Percentiles rank a stretch among this genome's conserved stretches.
phyloP scores from a whole-genome alignment of 2,888 invertebrate species.

The Lycaena phlaeas region DNA sequence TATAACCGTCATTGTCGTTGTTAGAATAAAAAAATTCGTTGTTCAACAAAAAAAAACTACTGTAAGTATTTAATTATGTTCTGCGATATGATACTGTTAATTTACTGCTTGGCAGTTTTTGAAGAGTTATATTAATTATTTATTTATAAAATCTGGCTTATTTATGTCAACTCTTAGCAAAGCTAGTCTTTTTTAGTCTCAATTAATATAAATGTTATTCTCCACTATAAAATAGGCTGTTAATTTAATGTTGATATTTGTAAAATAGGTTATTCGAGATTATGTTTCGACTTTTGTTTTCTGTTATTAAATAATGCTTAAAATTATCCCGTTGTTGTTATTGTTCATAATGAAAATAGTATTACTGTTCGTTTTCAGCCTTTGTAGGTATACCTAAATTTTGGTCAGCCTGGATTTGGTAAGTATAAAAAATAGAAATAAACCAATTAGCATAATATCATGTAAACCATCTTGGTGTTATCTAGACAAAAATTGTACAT shows the following conservation, averaged over 20 bases:
- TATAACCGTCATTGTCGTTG: not conserved
- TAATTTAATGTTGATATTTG: slow-evolving; percentile 4
- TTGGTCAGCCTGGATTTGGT: too few species aligned
- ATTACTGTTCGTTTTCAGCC: too few species aligned
- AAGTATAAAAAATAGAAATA: too few species aligned
- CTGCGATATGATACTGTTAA: not conserved
- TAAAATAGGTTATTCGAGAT: slow-evolving; percentile 1
- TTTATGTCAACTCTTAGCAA: not conserved
- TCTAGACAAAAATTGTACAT: too few species aligned
- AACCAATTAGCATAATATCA: too few species aligned
- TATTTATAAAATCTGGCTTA: not conserved
- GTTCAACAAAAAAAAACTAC: not conserved
- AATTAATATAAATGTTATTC: not conserved
- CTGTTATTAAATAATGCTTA: slow-evolving; percentile 4
- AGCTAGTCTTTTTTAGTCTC: not conserved
- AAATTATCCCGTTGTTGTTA: too few species aligned
- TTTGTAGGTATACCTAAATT: too few species aligned
- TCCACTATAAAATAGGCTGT: not conserved
- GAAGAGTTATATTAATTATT: not conserved
- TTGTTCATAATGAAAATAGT: too few species aligned
- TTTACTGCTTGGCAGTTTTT: not conserved
- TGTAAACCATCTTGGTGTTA: too few species aligned
- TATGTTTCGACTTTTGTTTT: not conserved
- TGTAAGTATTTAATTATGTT: too few species aligned
- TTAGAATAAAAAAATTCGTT: not conserved